Evolutionary conservation across 37 sponge, comb jelly and placozoan species (phyloP).

Genomic region (Tethya wilhelma): DNA sequence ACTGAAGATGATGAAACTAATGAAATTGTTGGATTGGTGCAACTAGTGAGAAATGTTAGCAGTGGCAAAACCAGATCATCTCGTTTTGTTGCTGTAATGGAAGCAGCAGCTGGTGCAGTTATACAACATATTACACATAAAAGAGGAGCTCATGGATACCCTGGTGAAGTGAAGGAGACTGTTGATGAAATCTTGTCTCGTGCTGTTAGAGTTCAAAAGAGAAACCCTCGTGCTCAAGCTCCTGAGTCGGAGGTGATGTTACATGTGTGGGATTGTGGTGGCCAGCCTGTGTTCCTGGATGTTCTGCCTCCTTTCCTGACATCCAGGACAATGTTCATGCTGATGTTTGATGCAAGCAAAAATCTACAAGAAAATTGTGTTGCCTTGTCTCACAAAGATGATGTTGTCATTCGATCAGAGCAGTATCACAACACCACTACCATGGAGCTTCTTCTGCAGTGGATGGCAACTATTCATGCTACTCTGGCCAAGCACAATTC

Average conservation of each 20-base stretch:
- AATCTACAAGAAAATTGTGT: constrained; percentile 6
- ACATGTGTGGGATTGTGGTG: constrained; percentile 74
- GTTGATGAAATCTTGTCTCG: too few species aligned
- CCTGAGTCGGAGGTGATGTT: constrained; percentile 18
- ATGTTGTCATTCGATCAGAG: not conserved
- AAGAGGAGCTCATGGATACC: too few species aligned
- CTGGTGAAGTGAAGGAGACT: too few species aligned
- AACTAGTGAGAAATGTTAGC: not conserved
- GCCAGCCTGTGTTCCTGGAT: constrained; percentile 54
- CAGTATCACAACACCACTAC: not conserved
- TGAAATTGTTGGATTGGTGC: constrained; percentile 16
- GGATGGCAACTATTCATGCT: constrained; percentile 55
- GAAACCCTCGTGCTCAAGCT: too few species aligned
- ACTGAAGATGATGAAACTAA: constrained; percentile 32
- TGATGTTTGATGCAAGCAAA: constrained; percentile 54
- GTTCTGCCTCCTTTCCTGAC: constrained; percentile 59
- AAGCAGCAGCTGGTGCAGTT: too few species aligned
- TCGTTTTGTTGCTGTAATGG: too few species aligned
- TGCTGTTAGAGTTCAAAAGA: too few species aligned
- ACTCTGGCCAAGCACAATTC: not conserved
- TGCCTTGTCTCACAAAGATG: not conserved
- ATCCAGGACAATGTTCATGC: constrained; percentile 45
- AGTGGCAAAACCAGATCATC: not conserved
- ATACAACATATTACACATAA: too few species aligned
- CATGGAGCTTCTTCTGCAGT: constrained; percentile 22